These are phyloP conservation scores for Lagria hirta DNA, from an alignment of 2,888 invertebrate genomes.

Conservation along the genomic window DNA sequence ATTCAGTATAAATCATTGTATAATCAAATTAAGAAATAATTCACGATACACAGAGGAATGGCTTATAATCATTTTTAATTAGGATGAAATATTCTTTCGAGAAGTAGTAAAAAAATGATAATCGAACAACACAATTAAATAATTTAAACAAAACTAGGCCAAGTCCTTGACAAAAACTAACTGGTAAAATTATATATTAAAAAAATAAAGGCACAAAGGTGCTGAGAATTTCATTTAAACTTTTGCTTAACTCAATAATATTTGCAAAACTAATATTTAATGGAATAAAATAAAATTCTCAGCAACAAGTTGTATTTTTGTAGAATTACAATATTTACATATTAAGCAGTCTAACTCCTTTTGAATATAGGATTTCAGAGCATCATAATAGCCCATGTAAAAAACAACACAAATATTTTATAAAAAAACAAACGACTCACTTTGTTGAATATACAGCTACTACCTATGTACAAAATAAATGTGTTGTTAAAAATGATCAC, in stretches of 20 bases:
- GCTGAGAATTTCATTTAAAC: slow-evolving; percentile 39
- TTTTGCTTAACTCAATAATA: slow-evolving; percentile 8
- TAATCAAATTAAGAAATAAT: slow-evolving; percentile 10
- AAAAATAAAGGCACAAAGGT: slow-evolving; percentile 42
- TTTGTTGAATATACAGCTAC: slow-evolving; percentile 15
- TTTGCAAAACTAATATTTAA: slow-evolving; percentile 12
- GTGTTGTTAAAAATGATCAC: slow-evolving; percentile 34
- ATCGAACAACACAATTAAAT: slow-evolving; percentile 6
- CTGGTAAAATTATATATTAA: slow-evolving; percentile 33
- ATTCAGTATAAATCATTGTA: slow-evolving; percentile 17
- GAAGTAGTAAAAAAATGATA: not conserved
- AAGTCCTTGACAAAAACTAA: slow-evolving; percentile 32
- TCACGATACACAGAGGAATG: slow-evolving; percentile 13
- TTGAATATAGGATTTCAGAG: slow-evolving; percentile 26
- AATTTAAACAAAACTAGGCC: slow-evolving; percentile 33
- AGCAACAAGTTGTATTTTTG: slow-evolving; percentile 32
- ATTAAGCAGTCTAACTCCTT: slow-evolving; percentile 43
- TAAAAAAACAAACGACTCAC: slow-evolving; percentile 15
- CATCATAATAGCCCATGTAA: slow-evolving; percentile 12
- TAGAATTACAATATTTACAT: slow-evolving; percentile 31
- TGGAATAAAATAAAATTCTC: slow-evolving; percentile 34
- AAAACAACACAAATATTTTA: slow-evolving; percentile 29
- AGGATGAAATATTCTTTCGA: not conserved
- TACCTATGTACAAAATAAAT: slow-evolving; percentile 28
- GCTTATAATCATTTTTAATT: not conserved